Evolutionary conservation across 1,140 invertebrate species (phyloP), one percentile per base, ranked within the genome.

Genomic region (Lepidotrigona ventralis): DNA sequence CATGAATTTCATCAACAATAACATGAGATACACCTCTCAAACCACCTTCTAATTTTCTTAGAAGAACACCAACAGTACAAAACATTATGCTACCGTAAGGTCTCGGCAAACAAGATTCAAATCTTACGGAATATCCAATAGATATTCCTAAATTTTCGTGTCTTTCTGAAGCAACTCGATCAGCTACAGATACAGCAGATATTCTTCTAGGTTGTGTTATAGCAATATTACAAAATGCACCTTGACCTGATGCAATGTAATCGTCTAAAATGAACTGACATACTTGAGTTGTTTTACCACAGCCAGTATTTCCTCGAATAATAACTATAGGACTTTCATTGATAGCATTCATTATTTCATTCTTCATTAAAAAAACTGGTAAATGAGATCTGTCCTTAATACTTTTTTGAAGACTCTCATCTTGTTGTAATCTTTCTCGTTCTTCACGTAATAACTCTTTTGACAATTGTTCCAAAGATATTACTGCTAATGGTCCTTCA

Each of bases 201-300:
- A 99, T 98, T 90, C 98, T 95, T 46, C 98, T 95, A 0, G 99
- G 99, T 90, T 99, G 98, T 0, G 99, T 99, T 21, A 99, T 97
- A 82, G 98, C 97, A 72, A 99, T 97, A 92, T 98, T 97, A 88
- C 97, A 97, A 94, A 96, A 96, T 51, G 96, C 96, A 78, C 98
- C 96, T 93, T 97, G 96, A 0, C 97, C 97, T 4, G 96, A 97
- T n/a, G 96, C 95, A 29, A 99, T 96, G 91, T 98, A 99, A 91
- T 99, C 98, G 92, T 99, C 99, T 71, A 99, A 92, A 89, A 99
- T 99, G 92, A 98, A 99, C 91, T 99, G 99, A 81, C 98, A 99
- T 66, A 99, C 97, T 95, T 98, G 95, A 0, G 96, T 97, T 1
- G 96, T 97, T 94, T 97, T 97, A 86, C 98, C 98, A 91, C 98